Evolutionary conservation across 2,888 invertebrate species (phyloP).

Genomic region (Cybosia mesomella): DNA sequence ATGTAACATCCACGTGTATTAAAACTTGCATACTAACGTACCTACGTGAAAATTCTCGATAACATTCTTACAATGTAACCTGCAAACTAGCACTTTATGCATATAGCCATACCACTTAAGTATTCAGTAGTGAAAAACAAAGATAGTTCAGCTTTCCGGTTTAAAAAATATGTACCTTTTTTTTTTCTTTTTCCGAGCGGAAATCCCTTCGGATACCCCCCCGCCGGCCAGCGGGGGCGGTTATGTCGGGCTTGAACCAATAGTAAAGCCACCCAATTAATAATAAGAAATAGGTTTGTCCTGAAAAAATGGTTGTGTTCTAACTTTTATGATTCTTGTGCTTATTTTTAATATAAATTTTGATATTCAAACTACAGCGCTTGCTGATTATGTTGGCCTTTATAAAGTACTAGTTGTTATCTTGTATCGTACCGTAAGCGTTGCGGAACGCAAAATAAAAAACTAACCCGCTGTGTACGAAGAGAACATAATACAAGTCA

Average conservation of each 20-base stretch:
- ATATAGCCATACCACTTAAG: neutral
- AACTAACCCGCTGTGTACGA: neutral
- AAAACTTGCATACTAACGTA: slow-evolving; percentile 7
- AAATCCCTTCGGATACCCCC: too few species aligned
- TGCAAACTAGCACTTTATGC: neutral
- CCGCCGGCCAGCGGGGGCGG: too few species aligned
- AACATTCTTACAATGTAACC: neutral
- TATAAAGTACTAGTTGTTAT: neutral
- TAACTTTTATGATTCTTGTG: neutral
- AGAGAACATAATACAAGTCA: neutral
- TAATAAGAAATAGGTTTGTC: neutral
- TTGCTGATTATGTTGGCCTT: too few species aligned
- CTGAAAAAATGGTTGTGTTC: neutral
- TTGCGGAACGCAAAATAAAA: neutral
- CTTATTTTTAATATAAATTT: neutral
- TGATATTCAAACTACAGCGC: neutral
- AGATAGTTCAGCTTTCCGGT: neutral
- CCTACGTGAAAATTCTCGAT: neutral
- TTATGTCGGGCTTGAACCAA: too few species aligned
- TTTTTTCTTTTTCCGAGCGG: too few species aligned
- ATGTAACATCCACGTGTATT: neutral
- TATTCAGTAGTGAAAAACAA: neutral
- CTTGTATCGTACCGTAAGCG: neutral
- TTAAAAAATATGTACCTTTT: neutral
- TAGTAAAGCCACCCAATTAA: too few species aligned